Evolutionary conservation across 2,113 vertebrate genomes (phyloP).

Genomic region (Dromiciops gliroides): DNA sequence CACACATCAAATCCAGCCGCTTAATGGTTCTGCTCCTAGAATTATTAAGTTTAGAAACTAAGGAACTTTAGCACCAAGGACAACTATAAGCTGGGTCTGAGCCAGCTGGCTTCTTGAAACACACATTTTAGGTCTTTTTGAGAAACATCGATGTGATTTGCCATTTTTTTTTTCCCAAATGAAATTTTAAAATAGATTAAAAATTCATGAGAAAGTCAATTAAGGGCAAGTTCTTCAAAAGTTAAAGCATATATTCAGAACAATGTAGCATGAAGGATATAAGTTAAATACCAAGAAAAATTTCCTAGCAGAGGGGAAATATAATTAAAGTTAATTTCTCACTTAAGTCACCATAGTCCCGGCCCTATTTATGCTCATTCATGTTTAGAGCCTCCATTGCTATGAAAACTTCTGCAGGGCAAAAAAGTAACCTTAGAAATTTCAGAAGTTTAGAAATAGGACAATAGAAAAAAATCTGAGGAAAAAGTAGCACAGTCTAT

Average conservation of each 20-base stretch:
- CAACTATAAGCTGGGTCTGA: conserved; percentile 1
- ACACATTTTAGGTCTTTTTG: neutral
- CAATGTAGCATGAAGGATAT: neutral
- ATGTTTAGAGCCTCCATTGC: no score
- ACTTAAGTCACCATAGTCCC: no score
- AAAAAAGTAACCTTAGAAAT: no score
- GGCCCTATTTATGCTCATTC: no score
- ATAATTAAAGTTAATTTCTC: neutral
- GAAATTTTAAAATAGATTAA: conserved; percentile 58
- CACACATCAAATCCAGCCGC: no score
- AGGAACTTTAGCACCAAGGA: conserved; percentile 9
- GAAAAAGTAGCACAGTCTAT: no score
- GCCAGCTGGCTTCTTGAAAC: conserved; percentile 11
- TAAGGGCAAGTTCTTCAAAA: conserved; percentile 30
- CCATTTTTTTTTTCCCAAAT: conserved; percentile 31
- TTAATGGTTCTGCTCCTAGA: neutral
- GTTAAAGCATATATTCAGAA: conserved; percentile 21
- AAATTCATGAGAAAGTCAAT: conserved; percentile 16
- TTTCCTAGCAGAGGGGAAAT: neutral
- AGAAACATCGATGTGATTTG: conserved; percentile 28
- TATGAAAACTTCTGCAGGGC: no score
- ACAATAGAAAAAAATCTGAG: no score
- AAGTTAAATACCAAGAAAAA: neutral
- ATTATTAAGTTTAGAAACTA: conserved; percentile 22
- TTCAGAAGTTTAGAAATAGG: no score